Evolutionary conservation across 1,140 invertebrate genomes (phyloP), one percentile per base, ranked within the genome.

Genomic region (Triops cancriformis): DNA sequence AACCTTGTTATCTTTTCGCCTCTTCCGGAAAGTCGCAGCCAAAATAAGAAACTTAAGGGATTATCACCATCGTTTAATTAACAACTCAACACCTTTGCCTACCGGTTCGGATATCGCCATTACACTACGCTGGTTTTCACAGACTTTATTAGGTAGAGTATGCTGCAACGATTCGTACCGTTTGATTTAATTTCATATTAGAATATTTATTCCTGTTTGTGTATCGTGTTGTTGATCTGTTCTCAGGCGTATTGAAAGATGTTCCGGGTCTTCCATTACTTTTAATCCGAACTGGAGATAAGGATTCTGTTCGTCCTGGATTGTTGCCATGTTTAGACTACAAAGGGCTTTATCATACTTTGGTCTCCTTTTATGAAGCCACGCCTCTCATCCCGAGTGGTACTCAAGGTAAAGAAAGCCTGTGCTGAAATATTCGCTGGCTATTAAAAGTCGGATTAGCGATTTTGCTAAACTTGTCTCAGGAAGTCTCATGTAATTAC

Each of bases 41-140:
- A 99, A 99, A 88, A 93, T 99, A 82, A 90, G 94, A 79, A 98
- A 92, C 84, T 89, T 99, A 80, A 95, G 97, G 86, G 98, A 99
- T 85, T 97, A 93, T 85, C 96, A 98, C 84, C 89, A 94, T 82
- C 90, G 97, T 79, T 89, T 99, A 77, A 89, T 94, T 81, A 95
- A 98, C 87, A 94, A 94, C 81, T 89, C 92, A 81, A 91, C 95
- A 82, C 96, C 97, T 37, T 88, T 93, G 80, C 97, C 97, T 75
- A 95, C 94, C 78, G 97, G 97, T 77, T 87, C 91, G 78, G 98
- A 99, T 85, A 95, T 99, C 84, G 94, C 95, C 75, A 98, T 96
- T 83, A 98, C 96, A 77, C 89, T 99, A 81, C 98, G 98, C 85
- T 98, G 97, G 85, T 99, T 99, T 86, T 97, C 96, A 31, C 95